Percentiles rank a stretch among this genome's conserved stretches.
These are phyloP conservation scores for Seira sanloemensis DNA, from an alignment of 2,888 invertebrate genomes.

Conservation along the genomic window DNA sequence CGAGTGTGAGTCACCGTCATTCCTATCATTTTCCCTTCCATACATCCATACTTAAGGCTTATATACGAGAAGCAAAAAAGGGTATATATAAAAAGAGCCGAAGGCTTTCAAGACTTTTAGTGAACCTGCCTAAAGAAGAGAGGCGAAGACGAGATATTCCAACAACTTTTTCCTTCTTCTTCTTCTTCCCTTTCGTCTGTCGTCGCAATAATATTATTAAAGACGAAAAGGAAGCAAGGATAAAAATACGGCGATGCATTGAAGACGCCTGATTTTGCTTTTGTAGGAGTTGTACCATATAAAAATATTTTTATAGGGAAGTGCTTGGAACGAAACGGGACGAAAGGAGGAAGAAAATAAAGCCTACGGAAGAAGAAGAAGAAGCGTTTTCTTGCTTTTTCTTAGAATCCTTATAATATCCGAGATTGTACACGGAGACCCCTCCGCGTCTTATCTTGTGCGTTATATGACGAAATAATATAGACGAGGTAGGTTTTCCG, in stretches of 20 bases:
- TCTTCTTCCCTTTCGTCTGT: constrained; percentile 27
- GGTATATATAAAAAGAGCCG: constrained; percentile 3
- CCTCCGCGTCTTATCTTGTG: too few relatives aligned
- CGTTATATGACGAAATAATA: too few relatives aligned
- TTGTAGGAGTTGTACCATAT: too few relatives aligned
- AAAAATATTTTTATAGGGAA: too few relatives aligned
- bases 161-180: constrained; percentile 32
- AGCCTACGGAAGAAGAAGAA: too few relatives aligned
- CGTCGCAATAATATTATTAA: constrained; percentile 60
- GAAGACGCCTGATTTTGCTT: background rate
- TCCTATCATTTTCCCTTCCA: constrained; percentile 5
- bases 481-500: too few relatives aligned
- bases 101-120: constrained; percentile 36
- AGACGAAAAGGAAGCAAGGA: background rate
- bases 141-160: constrained; percentile 25
- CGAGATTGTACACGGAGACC: too few relatives aligned
- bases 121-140: constrained; percentile 22
- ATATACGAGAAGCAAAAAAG: constrained; percentile 12
- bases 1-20: constrained; percentile 57
- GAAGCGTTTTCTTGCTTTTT: too few relatives aligned
- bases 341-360: too few relatives aligned
- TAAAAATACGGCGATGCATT: background rate
- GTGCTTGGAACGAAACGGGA: too few relatives aligned
- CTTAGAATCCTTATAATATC: too few relatives aligned
- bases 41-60: background rate